phyloP scores from a whole-genome alignment of 1,140 invertebrate genomes.

The Drosophila seguyi region DNA sequence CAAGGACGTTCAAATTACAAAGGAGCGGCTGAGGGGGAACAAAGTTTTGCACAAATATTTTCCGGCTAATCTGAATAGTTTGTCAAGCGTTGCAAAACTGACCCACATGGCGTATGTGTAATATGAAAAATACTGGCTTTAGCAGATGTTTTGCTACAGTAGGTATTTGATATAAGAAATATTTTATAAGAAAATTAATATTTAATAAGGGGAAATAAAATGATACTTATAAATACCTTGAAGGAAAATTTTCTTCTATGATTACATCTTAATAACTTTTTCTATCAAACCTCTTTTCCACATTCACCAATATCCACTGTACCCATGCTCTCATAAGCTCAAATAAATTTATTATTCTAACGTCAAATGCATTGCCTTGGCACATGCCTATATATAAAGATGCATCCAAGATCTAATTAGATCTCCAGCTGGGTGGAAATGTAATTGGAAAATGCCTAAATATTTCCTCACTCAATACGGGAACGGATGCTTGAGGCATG shows the following conservation, averaged over 20 bases:
- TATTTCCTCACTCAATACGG: conserved; percentile 43
- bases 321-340: conserved; percentile 3
- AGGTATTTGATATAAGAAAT: no score
- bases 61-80: conserved; percentile 23
- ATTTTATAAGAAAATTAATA: neutral
- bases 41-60: conserved; percentile 11
- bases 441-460: conserved; percentile 47
- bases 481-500: conserved; percentile 42
- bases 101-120: conserved; percentile 59
- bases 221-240: neutral
- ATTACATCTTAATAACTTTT: neutral
- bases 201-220: neutral
- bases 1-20: conserved; percentile 69
- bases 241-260: neutral
- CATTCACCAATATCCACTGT: neutral
- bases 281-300: neutral
- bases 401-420: conserved; percentile 50
- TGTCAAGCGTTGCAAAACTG: conserved; percentile 49
- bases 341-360: conserved; percentile 11
- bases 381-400: conserved; percentile 28
- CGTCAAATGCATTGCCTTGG: conserved; percentile 44
- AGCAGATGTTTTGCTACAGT: conserved; percentile 24
- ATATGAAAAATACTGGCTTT: conserved; percentile 14
- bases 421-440: conserved; percentile 60
- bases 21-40: neutral